Conservation (phyloP, 1,140 invertebrate genomes). For the Chironomus tepperi region DNA sequence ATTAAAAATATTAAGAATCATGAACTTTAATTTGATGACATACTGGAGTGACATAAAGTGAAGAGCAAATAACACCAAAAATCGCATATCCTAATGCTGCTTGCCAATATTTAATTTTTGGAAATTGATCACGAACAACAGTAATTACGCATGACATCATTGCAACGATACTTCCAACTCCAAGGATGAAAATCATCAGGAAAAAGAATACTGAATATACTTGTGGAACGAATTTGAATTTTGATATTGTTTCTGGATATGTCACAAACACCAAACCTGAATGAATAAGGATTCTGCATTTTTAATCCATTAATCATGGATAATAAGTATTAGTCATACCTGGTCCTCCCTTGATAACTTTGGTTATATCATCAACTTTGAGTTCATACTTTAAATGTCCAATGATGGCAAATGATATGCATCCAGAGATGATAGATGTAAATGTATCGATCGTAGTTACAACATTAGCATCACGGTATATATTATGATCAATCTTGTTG, state of each 20-base stretch:
- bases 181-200: slow-evolving; percentile 73
- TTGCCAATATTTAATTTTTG: slow-evolving; percentile 49
- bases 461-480: slow-evolving; percentile 65
- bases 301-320: neutral
- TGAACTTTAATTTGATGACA: neutral
- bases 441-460: slow-evolving; percentile 66
- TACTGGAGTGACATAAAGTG: slow-evolving; percentile 66
- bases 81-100: slow-evolving; percentile 50
- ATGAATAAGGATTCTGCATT: slow-evolving; percentile 48
- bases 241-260: slow-evolving; percentile 81
- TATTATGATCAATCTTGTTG: slow-evolving; percentile 69
- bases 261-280: slow-evolving; percentile 65
- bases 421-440: slow-evolving; percentile 77
- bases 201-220: slow-evolving; percentile 83
- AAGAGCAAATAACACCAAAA: slow-evolving; percentile 55
- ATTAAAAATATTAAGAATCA: neutral
- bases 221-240: slow-evolving; percentile 67
- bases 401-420: slow-evolving; percentile 79
- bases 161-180: slow-evolving; percentile 63
- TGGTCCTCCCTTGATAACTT: neutral
- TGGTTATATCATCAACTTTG: slow-evolving; percentile 39
- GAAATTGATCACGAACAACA: slow-evolving; percentile 61
- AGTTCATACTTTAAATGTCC: slow-evolving; percentile 62
- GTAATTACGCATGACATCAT: slow-evolving; percentile 57
- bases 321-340: neutral